Percentiles rank a stretch among this genome's conserved stretches.
These are phyloP conservation scores for Coilia nasus DNA, from an alignment of 2,797 vertebrate genomes.

Conservation along the genomic window DNA sequence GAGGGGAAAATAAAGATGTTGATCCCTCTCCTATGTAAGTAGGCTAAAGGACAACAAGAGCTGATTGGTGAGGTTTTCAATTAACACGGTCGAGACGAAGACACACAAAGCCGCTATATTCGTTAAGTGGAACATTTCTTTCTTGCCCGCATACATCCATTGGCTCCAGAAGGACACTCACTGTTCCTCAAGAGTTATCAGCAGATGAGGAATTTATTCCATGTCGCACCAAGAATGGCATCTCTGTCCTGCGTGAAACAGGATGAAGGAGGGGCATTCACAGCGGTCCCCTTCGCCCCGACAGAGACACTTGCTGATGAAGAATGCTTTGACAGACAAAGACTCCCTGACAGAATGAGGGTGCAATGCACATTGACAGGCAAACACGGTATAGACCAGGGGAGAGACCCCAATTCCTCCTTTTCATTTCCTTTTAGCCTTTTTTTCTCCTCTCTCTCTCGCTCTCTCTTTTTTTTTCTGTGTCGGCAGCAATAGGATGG, in stretches of 20 bases:
- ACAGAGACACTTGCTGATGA: slow-evolving; percentile 39
- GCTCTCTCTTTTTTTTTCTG: neutral
- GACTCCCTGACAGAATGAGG: slow-evolving; percentile 67
- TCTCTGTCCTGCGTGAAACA: slow-evolving; percentile 19
- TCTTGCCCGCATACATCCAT: neutral
- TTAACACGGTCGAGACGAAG: neutral
- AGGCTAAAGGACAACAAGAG: neutral
- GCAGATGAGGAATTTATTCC: slow-evolving; percentile 37
- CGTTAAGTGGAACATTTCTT: neutral
- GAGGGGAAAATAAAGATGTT: neutral
- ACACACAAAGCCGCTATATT: slow-evolving; percentile 12
- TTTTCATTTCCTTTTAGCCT: neutral
- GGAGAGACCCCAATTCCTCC: slow-evolving; percentile 51
- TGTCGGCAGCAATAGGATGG: slow-evolving; percentile 21
- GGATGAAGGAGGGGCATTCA: slow-evolving; percentile 33
- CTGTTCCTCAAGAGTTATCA: neutral
- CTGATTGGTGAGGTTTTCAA: neutral
- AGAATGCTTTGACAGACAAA: slow-evolving; percentile 49
- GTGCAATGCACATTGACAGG: slow-evolving; percentile 58
- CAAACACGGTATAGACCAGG: slow-evolving; percentile 56
- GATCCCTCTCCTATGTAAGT: neutral
- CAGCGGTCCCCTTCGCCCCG: slow-evolving; percentile 2
- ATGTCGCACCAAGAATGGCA: slow-evolving; percentile 29
- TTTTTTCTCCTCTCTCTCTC: neutral
- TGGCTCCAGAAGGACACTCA: neutral